phyloP scores from a whole-genome alignment of 1,140 invertebrate genomes.

The Drosophila ogumai region DNA sequence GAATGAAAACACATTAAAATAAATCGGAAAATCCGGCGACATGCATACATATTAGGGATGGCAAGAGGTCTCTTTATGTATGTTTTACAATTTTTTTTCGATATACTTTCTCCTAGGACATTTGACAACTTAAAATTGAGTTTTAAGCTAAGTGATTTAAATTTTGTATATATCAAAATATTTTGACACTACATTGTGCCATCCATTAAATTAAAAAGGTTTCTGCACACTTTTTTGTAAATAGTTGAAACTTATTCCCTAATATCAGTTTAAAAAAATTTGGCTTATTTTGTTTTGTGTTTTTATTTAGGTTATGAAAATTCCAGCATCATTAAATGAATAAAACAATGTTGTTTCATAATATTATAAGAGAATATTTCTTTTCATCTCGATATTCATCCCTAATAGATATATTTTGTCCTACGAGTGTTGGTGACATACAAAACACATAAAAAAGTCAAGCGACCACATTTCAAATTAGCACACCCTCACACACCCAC shows the following conservation, averaged over 20 bases:
- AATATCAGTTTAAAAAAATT: background rate
- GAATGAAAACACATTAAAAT: conserved; percentile 72
- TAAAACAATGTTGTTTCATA: background rate
- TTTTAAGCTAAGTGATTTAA: background rate
- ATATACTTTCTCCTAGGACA: background rate
- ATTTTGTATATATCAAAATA: background rate
- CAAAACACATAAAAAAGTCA: conserved; percentile 39
- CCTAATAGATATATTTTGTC: conserved; percentile 5
- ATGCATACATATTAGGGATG: conserved; percentile 21
- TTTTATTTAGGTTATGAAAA: too few relatives aligned
- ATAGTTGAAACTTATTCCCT: too few relatives aligned
- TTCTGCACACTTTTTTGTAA: background rate
- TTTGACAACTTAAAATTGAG: background rate
- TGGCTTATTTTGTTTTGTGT: too few relatives aligned
- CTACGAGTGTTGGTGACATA: conserved; percentile 2
- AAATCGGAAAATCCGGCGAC: conserved; percentile 60
- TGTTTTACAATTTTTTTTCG: too few relatives aligned
- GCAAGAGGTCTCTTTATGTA: background rate
- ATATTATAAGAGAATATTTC: background rate
- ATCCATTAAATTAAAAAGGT: background rate
- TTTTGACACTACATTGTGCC: background rate
- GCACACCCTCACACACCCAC: conserved; percentile 38
- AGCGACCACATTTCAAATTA: conserved; percentile 76
- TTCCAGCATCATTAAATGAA: background rate
- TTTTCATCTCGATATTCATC: background rate